Evolutionary conservation across 1,140 invertebrate species (phyloP).

Genomic region (Drosophila persimilis): DNA sequence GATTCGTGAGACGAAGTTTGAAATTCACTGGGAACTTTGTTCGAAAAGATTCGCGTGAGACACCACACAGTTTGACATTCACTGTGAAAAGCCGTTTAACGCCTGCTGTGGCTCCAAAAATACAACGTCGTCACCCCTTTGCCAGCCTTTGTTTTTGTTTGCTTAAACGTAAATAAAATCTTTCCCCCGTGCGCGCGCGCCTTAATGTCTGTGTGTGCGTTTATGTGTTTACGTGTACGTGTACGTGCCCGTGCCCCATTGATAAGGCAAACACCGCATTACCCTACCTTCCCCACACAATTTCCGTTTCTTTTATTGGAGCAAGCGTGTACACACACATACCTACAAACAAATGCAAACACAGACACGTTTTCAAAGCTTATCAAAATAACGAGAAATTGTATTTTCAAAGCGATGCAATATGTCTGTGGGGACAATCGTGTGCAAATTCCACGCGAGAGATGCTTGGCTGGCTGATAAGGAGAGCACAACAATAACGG

Average conservation of each 20-base stretch:
- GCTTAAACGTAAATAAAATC: conserved; percentile 44
- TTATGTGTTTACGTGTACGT: conserved; percentile 20
- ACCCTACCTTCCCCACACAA: conserved; percentile 26
- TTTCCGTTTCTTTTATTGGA: conserved; percentile 51
- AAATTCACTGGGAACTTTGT: conserved; percentile 4
- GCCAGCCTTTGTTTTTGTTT: conserved; percentile 49
- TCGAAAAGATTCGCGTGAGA: no score
- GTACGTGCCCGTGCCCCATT: conserved; percentile 58
- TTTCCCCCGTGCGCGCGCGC: conserved; percentile 16
- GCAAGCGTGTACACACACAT: conserved; percentile 10
- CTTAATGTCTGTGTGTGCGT: conserved; percentile 20
- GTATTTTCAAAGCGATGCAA: conserved; percentile 63
- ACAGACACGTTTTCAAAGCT: conserved; percentile 46
- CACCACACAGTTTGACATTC: background rate
- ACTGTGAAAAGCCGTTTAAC: conserved; percentile 5
- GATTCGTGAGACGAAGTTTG: background rate
- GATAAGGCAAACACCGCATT: conserved; percentile 60
- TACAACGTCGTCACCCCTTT: conserved; percentile 32
- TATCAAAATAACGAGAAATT: conserved; percentile 60
- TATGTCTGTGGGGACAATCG: conserved; percentile 40
- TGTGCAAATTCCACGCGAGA: conserved; percentile 44
- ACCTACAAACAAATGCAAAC: background rate
- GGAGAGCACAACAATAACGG: conserved; percentile 21
- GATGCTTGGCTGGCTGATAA: conserved; percentile 46
- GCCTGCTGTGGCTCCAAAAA: conserved; percentile 15